A percentile compares a stretch with the other conserved stretches of the same genome.
Conservation (phyloP, 1,140 invertebrate genomes). For the Theocolax elegans region DNA sequence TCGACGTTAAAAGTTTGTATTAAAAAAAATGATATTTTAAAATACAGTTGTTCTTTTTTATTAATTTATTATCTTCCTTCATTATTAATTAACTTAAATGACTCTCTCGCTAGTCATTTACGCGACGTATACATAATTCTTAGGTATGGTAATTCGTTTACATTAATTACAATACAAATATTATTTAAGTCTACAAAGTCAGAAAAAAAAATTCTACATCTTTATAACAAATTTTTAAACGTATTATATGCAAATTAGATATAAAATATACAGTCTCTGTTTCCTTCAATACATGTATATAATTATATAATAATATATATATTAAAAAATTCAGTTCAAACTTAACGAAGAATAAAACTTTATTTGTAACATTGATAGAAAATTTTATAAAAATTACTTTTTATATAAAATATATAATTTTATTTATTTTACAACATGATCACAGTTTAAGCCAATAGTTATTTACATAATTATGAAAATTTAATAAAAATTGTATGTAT, state of each 20-base stretch:
- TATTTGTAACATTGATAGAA: neutral
- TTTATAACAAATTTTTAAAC: neutral
- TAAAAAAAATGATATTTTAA: conserved; percentile 48
- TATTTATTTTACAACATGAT: neutral
- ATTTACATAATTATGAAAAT: no score
- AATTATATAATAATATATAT: no score
- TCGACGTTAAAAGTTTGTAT: conserved; percentile 55
- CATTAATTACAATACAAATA: neutral
- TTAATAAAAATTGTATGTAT: no score
- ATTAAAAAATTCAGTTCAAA: no score
- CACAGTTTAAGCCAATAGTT: neutral
- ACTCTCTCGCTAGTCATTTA: neutral
- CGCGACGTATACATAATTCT: neutral
- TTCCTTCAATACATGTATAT: no score
- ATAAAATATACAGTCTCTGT: neutral
- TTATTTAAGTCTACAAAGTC: neutral
- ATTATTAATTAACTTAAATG: neutral
- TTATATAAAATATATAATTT: neutral
- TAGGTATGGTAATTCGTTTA: neutral
- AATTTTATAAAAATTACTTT: neutral
- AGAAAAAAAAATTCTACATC: neutral
- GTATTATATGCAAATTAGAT: neutral
- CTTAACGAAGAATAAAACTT: neutral
- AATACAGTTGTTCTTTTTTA: conserved; percentile 13
- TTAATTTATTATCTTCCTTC: neutral